Conservation (phyloP, 2,797 vertebrate genomes). For the Gallinago nigripennis region DNA sequence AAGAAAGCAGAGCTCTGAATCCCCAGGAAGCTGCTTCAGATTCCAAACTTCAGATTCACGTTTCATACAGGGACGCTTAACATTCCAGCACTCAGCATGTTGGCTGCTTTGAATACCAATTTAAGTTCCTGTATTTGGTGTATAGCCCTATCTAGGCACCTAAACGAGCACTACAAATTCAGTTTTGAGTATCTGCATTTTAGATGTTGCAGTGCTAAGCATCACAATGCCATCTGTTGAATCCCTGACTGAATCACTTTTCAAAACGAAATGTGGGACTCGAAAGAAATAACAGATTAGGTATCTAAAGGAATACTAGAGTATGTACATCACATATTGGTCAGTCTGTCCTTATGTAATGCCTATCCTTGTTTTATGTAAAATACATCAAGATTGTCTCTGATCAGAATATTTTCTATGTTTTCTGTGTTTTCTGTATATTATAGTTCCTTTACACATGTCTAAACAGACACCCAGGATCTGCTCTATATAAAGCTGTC, state of each 20-base stretch:
- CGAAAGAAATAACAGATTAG: background rate
- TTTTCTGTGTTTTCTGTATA: background rate
- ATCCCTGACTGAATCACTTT: background rate
- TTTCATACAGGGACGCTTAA: background rate
- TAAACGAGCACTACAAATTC: background rate
- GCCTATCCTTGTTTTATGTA: background rate
- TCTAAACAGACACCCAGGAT: background rate
- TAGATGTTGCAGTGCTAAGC: background rate
- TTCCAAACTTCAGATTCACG: background rate
- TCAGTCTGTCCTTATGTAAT: background rate
- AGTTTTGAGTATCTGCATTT: background rate
- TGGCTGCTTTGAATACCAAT: background rate
- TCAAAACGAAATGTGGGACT: background rate
- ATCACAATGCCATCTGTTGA: background rate
- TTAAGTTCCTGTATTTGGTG: background rate
- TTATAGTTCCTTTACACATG: background rate
- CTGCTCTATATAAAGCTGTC: background rate
- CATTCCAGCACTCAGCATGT: background rate
- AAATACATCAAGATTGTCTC: background rate
- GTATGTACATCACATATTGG: background rate
- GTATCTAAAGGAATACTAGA: background rate
- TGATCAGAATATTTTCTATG: background rate
- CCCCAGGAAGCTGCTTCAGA: background rate
- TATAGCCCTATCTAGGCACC: background rate
- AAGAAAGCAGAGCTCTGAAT: background rate